Percentiles rank a stretch among this genome's conserved stretches.
Conservation (phyloP, 2,888 invertebrate genomes). For the Plebejus melissa region DNA sequence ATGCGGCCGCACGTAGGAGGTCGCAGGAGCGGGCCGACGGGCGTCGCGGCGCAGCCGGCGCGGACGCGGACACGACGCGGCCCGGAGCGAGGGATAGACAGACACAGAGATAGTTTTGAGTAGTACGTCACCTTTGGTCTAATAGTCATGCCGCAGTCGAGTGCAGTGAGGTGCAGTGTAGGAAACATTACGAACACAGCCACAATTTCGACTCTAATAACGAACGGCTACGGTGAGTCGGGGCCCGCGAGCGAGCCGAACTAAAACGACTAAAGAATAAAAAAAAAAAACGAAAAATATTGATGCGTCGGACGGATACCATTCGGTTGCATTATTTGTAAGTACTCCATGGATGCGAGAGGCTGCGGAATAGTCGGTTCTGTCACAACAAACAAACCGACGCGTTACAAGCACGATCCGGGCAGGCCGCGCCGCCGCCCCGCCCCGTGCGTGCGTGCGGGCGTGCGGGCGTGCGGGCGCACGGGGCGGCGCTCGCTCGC, state of each 20-base stretch:
- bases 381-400: constrained; percentile 74
- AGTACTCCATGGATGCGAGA: constrained; percentile 76
- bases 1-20: constrained; percentile 62
- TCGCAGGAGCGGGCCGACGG: constrained; percentile 42
- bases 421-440: constrained; percentile 36
- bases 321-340: constrained; percentile 76
- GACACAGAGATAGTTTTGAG: constrained; percentile 80
- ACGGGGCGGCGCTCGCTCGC: background rate
- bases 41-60: background rate
- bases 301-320: constrained; percentile 71
- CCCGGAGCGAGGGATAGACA: constrained; percentile 56
- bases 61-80: constrained; percentile 32
- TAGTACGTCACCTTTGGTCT: constrained; percentile 84
- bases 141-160: constrained; percentile 62
- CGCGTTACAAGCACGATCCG: constrained; percentile 64
- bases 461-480: background rate
- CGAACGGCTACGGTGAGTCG: constrained; percentile 54
- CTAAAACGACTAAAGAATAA: constrained; percentile 37
- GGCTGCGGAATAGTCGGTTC: constrained; percentile 76
- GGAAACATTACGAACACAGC: constrained; percentile 65
- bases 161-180: constrained; percentile 54
- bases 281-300: constrained; percentile 47
- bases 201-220: constrained; percentile 65
- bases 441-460: background rate
- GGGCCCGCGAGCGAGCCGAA: constrained; percentile 49